Evolutionary conservation across 2,888 invertebrate genomes (phyloP), one percentile per base, ranked within the genome.

Genomic region (Endotricha flammealis): DNA sequence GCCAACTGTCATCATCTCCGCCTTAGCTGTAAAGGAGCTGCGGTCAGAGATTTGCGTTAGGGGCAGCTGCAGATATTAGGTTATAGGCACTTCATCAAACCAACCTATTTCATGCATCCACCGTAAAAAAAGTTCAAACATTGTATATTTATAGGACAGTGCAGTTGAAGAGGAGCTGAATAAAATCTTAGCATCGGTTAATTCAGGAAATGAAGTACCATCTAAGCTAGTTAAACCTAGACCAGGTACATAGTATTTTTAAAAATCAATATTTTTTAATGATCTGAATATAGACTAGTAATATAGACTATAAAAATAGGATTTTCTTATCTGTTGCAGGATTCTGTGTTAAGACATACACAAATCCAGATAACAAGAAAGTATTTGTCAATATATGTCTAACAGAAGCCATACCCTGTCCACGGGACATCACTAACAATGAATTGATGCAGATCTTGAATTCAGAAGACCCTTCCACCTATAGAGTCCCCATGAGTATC

Each of bases 401-500:
- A 41, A 92, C 94, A 1, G 91, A 91, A 46, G 92, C 92, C 27
- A 91, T 95, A 49, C 94, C 94, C 6, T 76, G 90, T 38, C 94
- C 92, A 1, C 87, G 89, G 53, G 91, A 95, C 53, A 89, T 95
- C 24, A 88, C 89, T 1, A 90, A 91, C 64, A 90, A 90, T 36
- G 92, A 94, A 54, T 82, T 95, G 1, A 81, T 90, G 48, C 87
- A 89, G 39, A 90, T 95, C 36, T 71, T 95, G 12, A 88, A 89
- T 42, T 91, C 92, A 0, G 89, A 90, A 36, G 91, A 92, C 32
- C 90, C 92, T 0, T 89, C 91, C 2, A 89, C 89, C 29, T 97
- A 91, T 71, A 87, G 93, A 43, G 91, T 97, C 28, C 97, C 97
- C 0, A 94, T 97, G 94, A 96, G 96, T 67, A 92, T 97, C 46